Evolutionary conservation across 2,888 invertebrate genomes (phyloP).

Genomic region (Thumatha senex): DNA sequence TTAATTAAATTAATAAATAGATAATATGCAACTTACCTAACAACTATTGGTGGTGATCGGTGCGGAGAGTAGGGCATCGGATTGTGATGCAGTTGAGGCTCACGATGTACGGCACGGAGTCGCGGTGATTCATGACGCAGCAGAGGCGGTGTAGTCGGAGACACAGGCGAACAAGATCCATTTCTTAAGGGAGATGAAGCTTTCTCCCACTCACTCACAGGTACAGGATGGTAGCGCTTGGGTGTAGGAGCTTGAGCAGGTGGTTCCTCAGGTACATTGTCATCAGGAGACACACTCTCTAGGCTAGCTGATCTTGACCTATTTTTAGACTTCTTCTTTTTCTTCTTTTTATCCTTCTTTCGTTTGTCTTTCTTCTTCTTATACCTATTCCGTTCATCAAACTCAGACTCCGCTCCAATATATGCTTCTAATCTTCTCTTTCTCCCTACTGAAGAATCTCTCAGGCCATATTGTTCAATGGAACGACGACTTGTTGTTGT

Average conservation of each 20-base stretch:
- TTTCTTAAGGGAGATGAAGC: constrained; percentile 81
- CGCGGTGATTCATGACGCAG: constrained; percentile 49
- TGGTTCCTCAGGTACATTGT: constrained; percentile 61
- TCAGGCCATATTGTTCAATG: constrained; percentile 65
- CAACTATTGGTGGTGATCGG: constrained; percentile 51
- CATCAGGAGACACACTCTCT: constrained; percentile 85
- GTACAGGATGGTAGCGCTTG: constrained; percentile 71
- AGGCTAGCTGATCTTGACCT: constrained; percentile 87
- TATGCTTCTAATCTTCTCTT: constrained; percentile 60
- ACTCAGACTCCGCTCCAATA: constrained; percentile 69
- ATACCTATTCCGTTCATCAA: constrained; percentile 81
- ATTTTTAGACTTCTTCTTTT: constrained; percentile 88
- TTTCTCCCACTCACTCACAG: constrained; percentile 80
- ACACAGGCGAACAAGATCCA: constrained; percentile 83
- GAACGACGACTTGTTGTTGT: constrained; percentile 66
- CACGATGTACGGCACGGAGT: constrained; percentile 54
- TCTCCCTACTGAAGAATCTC: constrained; percentile 67
- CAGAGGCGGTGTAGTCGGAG: constrained; percentile 83
- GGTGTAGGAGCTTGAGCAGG: constrained; percentile 55
- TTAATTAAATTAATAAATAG: too few species aligned
- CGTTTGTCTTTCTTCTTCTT: constrained; percentile 89
- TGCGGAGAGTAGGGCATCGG: constrained; percentile 70
- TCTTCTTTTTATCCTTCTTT: constrained; percentile 89
- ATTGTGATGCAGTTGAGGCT: constrained; percentile 54
- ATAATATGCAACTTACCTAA: constrained; percentile 51